A percentile compares a stretch with the other conserved stretches of the same genome.
Evolutionary conservation across 35 echinoderm and acorn worm genomes (phyloP).

Genomic region (Diadema setosum): DNA sequence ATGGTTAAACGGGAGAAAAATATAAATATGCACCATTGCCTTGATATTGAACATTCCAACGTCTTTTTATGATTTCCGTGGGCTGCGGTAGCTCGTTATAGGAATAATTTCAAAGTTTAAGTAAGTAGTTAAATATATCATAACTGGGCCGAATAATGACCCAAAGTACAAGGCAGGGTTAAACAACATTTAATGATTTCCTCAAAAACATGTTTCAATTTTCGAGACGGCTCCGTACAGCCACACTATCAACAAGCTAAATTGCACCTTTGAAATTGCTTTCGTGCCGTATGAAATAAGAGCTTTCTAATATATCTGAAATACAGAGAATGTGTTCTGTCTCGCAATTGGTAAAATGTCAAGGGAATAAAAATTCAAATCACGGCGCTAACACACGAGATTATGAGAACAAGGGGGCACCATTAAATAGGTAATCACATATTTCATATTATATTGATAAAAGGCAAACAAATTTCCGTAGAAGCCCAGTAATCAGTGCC

Average conservation of each 20-base stretch:
- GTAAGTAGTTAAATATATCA: too few species aligned
- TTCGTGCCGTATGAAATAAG: not conserved
- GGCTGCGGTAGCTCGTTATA: too few species aligned
- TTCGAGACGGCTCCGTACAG: not conserved
- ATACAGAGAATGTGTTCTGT: not conserved
- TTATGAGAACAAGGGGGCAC: not conserved
- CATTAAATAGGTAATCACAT: not conserved
- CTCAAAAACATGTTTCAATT: not conserved
- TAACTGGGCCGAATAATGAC: too few species aligned
- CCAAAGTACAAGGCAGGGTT: conserved; percentile 1
- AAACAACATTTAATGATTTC: not conserved
- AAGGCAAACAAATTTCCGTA: not conserved
- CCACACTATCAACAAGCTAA: not conserved
- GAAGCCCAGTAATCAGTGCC: not conserved
- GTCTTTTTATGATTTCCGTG: too few species aligned
- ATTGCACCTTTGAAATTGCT: not conserved
- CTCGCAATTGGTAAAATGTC: not conserved
- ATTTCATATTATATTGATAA: not conserved
- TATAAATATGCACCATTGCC: too few species aligned
- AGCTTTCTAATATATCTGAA: not conserved
- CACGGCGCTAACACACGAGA: not conserved
- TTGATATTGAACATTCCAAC: too few species aligned
- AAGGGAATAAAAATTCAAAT: not conserved
- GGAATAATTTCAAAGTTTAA: too few species aligned
- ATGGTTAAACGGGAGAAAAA: too few species aligned